phyloP scores from a whole-genome alignment of 2,113 vertebrate genomes.

The Nothobranchius furzeri region DNA sequence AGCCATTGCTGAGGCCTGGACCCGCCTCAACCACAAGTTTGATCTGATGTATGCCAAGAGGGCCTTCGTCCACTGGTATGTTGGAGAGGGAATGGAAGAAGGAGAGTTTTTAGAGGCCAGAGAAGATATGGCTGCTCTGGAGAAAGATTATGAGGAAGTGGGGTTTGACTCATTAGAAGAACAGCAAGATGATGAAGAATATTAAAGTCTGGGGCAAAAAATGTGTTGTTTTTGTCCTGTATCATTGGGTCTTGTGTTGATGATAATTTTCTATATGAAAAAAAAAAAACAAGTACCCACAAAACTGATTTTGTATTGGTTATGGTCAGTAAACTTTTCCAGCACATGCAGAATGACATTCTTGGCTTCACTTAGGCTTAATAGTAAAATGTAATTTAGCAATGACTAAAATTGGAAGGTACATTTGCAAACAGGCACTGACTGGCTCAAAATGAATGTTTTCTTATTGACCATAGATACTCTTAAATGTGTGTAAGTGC shows the following conservation, averaged over 20 bases:
- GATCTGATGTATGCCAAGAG: conserved; percentile 86
- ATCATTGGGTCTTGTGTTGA: too few relatives aligned
- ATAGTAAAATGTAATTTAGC: neutral
- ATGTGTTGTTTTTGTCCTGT: neutral
- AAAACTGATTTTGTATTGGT: too few relatives aligned
- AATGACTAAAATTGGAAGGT: neutral
- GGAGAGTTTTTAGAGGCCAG: conserved; percentile 77
- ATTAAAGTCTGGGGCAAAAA: conserved; percentile 35
- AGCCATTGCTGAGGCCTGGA: conserved; percentile 87
- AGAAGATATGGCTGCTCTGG: conserved; percentile 76
- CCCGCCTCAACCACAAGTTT: conserved; percentile 85
- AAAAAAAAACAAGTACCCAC: too few relatives aligned
- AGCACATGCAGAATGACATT: neutral
- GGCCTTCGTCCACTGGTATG: conserved; percentile 86
- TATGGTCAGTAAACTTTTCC: too few relatives aligned
- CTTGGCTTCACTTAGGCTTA: neutral
- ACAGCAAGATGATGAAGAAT: conserved; percentile 70
- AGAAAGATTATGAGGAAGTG: conserved; percentile 77
- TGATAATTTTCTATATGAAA: too few relatives aligned
- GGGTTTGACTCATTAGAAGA: conserved; percentile 71
- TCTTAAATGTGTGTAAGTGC: too few relatives aligned
- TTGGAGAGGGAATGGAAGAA: conserved; percentile 87
- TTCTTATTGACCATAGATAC: too few relatives aligned
- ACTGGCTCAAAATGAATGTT: neutral
- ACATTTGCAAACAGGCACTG: neutral